Evolutionary conservation across 2,113 vertebrate genomes (phyloP).

Genomic region (Dolichallabes microphthalmus): DNA sequence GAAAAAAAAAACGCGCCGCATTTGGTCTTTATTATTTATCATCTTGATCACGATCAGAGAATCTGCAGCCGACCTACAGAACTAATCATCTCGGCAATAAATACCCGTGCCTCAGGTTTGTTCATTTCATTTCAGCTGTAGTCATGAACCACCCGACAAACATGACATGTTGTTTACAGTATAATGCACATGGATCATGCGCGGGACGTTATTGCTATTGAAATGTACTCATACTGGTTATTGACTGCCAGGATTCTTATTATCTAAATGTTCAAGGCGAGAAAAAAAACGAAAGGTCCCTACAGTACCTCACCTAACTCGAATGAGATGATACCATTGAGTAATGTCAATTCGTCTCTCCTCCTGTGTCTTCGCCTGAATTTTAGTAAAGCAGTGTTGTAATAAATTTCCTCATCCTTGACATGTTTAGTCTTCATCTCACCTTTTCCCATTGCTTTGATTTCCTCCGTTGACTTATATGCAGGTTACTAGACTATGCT

Average conservation of each 20-base stretch:
- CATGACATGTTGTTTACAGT: background rate
- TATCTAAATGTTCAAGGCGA: background rate
- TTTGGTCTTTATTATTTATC: slow-evolving; percentile 14
- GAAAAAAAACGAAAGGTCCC: background rate
- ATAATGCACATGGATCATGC: background rate
- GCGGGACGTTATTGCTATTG: background rate
- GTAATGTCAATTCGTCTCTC: background rate
- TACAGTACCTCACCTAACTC: background rate
- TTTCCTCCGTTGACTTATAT: background rate
- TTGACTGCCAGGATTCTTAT: background rate
- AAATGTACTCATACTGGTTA: background rate
- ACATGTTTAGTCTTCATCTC: background rate
- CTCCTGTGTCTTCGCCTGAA: background rate
- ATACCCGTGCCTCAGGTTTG: background rate
- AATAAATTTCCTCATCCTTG: slow-evolving; percentile 2
- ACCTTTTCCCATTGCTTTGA: background rate
- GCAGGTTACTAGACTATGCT: background rate
- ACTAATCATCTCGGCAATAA: slow-evolving; percentile 16
- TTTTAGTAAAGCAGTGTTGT: background rate
- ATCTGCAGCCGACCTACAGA: background rate
- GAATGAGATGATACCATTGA: background rate
- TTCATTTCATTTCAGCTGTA: background rate
- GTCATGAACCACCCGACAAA: background rate
- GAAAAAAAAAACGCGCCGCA: background rate
- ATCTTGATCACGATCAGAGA: slow-evolving; percentile 7